A percentile compares a stretch with the other conserved stretches of the same genome.
These are phyloP conservation scores for Drosophila ambigua DNA, from an alignment of 1,140 invertebrate species.

Conservation along the genomic window DNA sequence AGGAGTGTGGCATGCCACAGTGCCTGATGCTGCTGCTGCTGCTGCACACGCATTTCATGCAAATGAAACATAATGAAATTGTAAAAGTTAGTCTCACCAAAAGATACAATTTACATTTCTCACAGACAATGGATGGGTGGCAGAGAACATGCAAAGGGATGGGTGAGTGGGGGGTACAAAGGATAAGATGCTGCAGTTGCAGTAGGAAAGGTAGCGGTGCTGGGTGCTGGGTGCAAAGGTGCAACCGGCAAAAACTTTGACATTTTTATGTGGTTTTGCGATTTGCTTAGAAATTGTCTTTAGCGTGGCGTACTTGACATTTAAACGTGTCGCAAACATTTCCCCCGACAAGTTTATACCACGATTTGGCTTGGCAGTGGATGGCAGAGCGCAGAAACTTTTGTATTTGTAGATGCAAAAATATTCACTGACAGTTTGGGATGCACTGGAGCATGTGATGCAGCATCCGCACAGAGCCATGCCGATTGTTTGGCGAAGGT, in stretches of 20 bases:
- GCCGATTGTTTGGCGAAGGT: conserved; percentile 40
- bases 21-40: conserved; percentile 45
- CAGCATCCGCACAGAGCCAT: conserved; percentile 20
- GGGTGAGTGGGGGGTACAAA: neutral
- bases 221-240: too few species aligned
- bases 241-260: conserved; percentile 61
- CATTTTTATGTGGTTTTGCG: conserved; percentile 74
- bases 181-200: neutral
- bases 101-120: conserved; percentile 79
- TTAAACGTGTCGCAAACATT: conserved; percentile 78
- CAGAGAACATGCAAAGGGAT: neutral
- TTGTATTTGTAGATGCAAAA: conserved; percentile 65
- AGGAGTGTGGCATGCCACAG: conserved; percentile 46
- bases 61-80: conserved; percentile 82
- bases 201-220: too few species aligned
- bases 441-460: conserved; percentile 56
- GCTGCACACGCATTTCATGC: conserved; percentile 60
- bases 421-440: conserved; percentile 58
- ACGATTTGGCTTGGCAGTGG: neutral
- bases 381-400: conserved; percentile 22
- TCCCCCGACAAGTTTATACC: conserved; percentile 44
- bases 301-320: conserved; percentile 75
- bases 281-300: conserved; percentile 79
- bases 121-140: conserved; percentile 49
- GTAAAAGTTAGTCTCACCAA: conserved; percentile 73